Conservation (phyloP, 2,113 vertebrate species). For the Festucalex cinctus region DNA sequence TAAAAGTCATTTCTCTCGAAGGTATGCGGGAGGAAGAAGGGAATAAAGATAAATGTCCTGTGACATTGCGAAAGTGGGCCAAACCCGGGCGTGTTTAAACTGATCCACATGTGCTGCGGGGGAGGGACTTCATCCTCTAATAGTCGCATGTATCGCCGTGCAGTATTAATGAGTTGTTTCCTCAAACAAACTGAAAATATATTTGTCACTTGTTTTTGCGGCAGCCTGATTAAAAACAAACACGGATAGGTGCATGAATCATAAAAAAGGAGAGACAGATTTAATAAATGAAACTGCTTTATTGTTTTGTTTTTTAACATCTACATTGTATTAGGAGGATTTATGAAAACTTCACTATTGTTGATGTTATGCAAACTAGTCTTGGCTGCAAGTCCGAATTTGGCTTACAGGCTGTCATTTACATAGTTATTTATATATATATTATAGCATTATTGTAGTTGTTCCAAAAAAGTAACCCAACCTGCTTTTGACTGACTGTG, state of each 20-base stretch:
- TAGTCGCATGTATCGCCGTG: constrained; percentile 40
- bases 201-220: constrained; percentile 29
- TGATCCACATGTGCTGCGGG: constrained; percentile 67
- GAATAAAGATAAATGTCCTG: constrained; percentile 78
- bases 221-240: constrained; percentile 26
- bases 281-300: neutral
- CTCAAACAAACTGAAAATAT: constrained; percentile 13
- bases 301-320: neutral
- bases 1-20: constrained; percentile 68
- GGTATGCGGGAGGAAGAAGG: constrained; percentile 63
- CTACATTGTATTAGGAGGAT: neutral
- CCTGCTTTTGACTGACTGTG: too few species aligned
- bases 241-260: constrained; percentile 16
- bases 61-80: constrained; percentile 73
- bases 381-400: neutral
- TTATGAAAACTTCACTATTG: constrained; percentile 1
- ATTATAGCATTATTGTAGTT: too few species aligned
- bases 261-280: constrained; percentile 1
- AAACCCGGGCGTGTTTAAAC: constrained; percentile 67
- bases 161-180: constrained; percentile 30
- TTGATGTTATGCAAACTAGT: constrained; percentile 3
- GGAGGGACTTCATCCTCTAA: constrained; percentile 40
- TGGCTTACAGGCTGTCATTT: neutral
- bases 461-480: too few species aligned
- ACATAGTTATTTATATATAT: too few species aligned